A percentile compares a stretch with the other conserved stretches of the same genome.
Evolutionary conservation across 2,797 vertebrate genomes (phyloP).

Genomic region (Cirrhinus mrigala): DNA sequence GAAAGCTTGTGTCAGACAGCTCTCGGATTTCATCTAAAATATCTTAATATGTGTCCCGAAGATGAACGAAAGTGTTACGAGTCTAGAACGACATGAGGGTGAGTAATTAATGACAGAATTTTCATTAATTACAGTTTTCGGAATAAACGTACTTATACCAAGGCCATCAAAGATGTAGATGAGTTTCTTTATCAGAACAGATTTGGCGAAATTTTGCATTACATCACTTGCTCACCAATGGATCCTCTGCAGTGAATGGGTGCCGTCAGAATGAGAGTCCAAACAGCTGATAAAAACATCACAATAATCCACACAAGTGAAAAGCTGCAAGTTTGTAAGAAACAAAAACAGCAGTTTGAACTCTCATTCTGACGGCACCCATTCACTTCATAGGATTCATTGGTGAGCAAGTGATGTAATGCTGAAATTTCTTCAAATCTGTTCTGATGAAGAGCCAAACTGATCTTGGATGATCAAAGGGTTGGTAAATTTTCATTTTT

Average conservation of each 20-base stretch:
- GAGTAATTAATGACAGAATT: too few species aligned
- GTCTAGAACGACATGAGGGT: too few species aligned
- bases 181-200: background rate
- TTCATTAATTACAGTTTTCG: too few species aligned
- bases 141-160: background rate
- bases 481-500: background rate
- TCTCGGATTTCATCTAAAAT: too few species aligned
- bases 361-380: background rate
- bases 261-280: background rate
- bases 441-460: background rate
- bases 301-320: background rate
- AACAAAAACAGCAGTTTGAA: background rate
- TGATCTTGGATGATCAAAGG: background rate
- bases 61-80: too few species aligned
- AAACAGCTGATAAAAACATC: background rate
- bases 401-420: background rate
- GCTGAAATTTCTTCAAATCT: background rate
- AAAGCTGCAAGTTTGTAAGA: too few species aligned
- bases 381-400: background rate
- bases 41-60: too few species aligned
- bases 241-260: background rate
- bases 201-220: background rate
- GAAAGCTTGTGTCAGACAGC: too few species aligned
- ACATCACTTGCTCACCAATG: background rate
- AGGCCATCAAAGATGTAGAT: background rate